A percentile compares a stretch with the other conserved stretches of the same genome.
phyloP scores from a whole-genome alignment of 2,888 invertebrate species.

The Lasioglossum marginatum region DNA sequence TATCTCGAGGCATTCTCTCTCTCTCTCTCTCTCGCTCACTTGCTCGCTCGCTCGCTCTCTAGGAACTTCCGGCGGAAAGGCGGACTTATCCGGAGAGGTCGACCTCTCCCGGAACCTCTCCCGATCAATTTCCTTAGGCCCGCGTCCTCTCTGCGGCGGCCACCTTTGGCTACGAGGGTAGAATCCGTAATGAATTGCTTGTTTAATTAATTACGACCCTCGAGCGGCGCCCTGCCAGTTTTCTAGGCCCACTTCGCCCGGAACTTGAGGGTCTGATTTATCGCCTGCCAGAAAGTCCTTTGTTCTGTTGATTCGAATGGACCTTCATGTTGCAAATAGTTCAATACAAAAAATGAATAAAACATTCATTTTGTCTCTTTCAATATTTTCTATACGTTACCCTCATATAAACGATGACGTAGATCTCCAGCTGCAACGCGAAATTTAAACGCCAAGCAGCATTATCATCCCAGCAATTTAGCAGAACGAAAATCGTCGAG shows the following conservation, averaged over 20 bases:
- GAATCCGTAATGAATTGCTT: slow-evolving; percentile 90
- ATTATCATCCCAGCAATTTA: not conserved
- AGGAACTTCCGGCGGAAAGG: slow-evolving; percentile 31
- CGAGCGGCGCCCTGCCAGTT: slow-evolving; percentile 69
- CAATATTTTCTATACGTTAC: too few species aligned
- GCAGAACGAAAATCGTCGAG: not conserved
- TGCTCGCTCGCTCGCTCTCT: not conserved
- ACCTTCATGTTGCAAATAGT: not conserved
- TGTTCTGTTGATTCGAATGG: not conserved
- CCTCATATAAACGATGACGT: too few species aligned
- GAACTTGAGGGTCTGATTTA: slow-evolving; percentile 5
- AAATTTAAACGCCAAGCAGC: too few species aligned
- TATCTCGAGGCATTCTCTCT: slow-evolving; percentile 30
- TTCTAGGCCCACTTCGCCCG: slow-evolving; percentile 10
- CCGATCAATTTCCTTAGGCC: slow-evolving; percentile 83
- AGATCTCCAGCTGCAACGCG: not conserved
- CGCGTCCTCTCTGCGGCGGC: slow-evolving; percentile 78
- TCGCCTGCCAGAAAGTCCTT: not conserved
- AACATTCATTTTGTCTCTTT: not conserved
- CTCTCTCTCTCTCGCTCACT: not conserved
- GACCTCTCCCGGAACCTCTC: slow-evolving; percentile 72
- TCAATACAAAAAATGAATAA: too few species aligned
- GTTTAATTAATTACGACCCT: slow-evolving; percentile 90
- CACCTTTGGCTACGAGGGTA: slow-evolving; percentile 78
- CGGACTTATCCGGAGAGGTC: slow-evolving; percentile 53